Conservation (phyloP, 2,888 invertebrate genomes). For the Chrysina gloriosa region DNA sequence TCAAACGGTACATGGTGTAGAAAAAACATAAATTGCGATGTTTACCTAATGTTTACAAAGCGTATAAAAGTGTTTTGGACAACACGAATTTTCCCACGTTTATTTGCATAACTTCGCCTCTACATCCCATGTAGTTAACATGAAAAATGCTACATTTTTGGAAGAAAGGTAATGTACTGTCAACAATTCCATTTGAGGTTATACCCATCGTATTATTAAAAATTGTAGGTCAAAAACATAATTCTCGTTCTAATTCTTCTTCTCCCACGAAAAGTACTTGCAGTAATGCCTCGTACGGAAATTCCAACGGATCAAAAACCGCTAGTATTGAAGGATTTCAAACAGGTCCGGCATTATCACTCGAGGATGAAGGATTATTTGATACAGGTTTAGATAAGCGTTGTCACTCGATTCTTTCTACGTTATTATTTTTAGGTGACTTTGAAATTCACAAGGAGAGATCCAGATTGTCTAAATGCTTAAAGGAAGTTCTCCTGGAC, state of each 20-base stretch:
- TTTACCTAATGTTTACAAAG: constrained; percentile 44
- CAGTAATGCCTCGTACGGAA: constrained; percentile 45
- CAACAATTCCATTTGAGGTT: constrained; percentile 46
- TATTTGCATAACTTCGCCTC: constrained; percentile 24
- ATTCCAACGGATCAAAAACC: constrained; percentile 43
- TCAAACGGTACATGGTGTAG: constrained; percentile 35
- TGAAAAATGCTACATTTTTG: constrained; percentile 74
- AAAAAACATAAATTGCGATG: constrained; percentile 28
- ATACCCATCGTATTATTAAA: constrained; percentile 41
- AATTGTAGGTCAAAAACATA: constrained; percentile 55
- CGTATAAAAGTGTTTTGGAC: constrained; percentile 36
- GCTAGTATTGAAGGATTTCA: constrained; percentile 46
- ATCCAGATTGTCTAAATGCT: constrained; percentile 78
- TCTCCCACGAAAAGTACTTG: constrained; percentile 44
- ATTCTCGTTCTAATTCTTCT: constrained; percentile 46
- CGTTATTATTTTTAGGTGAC: constrained; percentile 54
- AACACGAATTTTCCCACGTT: constrained; percentile 39
- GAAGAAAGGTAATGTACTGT: constrained; percentile 73
- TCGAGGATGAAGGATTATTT: constrained; percentile 61
- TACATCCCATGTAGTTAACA: constrained; percentile 40
- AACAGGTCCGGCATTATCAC: constrained; percentile 45
- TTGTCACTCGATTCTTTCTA: no score
- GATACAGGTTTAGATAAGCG: constrained; percentile 60
- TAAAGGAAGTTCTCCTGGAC: constrained; percentile 81
- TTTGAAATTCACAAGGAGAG: constrained; percentile 53